These are phyloP conservation scores for Arion vulgaris DNA, from an alignment of 1,140 invertebrate species.

Conservation along the genomic window DNA sequence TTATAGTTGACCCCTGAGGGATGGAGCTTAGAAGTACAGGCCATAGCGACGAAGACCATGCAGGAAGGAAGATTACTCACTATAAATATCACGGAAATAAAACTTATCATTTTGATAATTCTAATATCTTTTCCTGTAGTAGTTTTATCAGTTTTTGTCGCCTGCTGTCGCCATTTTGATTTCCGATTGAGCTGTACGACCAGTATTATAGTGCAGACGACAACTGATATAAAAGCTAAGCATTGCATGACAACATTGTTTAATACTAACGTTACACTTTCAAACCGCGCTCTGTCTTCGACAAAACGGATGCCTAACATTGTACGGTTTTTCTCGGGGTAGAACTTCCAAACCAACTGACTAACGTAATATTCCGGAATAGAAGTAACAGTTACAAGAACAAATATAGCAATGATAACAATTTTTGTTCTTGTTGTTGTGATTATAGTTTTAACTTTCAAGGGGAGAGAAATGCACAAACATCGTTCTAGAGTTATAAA, in stretches of 20 bases:
- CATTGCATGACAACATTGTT: slow-evolving; percentile 30
- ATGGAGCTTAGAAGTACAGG: not conserved
- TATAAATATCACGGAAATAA: slow-evolving; percentile 19
- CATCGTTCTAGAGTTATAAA: slow-evolving; percentile 31
- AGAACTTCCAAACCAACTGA: slow-evolving; percentile 23
- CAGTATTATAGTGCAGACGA: slow-evolving; percentile 11
- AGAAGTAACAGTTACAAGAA: not conserved
- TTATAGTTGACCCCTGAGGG: not conserved
- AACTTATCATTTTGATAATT: slow-evolving; percentile 23
- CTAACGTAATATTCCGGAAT: slow-evolving; percentile 18
- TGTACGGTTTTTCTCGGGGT: not conserved
- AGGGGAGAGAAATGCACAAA: slow-evolving; percentile 12
- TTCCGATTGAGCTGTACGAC: slow-evolving; percentile 7
- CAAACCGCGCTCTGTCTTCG: not conserved
- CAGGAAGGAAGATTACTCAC: slow-evolving; percentile 13
- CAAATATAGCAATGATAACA: slow-evolving; percentile 1
- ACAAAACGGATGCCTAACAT: slow-evolving; percentile 2
- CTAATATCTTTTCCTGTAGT: slow-evolving; percentile 6
- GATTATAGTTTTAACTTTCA: slow-evolving; percentile 16
- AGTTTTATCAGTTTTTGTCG: not conserved
- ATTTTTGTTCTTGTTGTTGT: not conserved
- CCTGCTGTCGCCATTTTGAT: slow-evolving; percentile 15
- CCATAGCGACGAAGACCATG: slow-evolving; percentile 1
- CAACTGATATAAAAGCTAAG: not conserved
- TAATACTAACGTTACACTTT: slow-evolving; percentile 7